A percentile compares a stretch with the other conserved stretches of the same genome.
Evolutionary conservation across 2,888 invertebrate genomes (phyloP).

Genomic region (Leptopilina drosophilae): DNA sequence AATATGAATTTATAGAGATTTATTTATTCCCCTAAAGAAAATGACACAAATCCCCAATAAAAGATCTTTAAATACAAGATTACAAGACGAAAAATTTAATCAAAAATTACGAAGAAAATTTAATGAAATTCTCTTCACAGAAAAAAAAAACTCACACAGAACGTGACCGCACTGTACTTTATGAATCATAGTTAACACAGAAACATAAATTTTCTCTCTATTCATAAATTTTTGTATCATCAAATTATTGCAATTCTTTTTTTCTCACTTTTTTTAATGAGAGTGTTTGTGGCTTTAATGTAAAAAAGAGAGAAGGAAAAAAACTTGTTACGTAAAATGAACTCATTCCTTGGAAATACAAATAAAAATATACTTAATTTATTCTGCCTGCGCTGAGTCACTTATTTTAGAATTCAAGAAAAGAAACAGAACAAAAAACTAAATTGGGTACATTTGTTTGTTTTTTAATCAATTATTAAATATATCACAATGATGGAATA

Average conservation of each 20-base stretch:
- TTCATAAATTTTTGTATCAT: not conserved
- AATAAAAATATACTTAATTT: constrained; percentile 5
- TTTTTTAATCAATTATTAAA: too few relatives aligned
- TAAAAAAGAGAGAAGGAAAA: not conserved
- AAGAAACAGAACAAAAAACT: not conserved
- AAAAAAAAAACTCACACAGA: not conserved
- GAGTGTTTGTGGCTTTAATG: not conserved
- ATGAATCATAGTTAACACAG: not conserved
- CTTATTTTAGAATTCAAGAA: not conserved
- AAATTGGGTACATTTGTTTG: too few relatives aligned
- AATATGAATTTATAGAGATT: not conserved
- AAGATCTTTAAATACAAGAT: not conserved
- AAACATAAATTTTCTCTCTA: not conserved
- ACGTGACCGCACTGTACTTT: not conserved
- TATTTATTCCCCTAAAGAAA: not conserved
- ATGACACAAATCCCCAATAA: too few relatives aligned
- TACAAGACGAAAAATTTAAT: not conserved
- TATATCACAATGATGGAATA: too few relatives aligned
- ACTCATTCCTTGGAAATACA: constrained; percentile 1
- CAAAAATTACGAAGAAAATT: not conserved
- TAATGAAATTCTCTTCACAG: not conserved
- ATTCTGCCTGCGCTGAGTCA: not conserved
- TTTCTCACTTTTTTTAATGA: not conserved
- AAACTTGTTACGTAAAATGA: constrained; percentile 14
- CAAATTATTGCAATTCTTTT: not conserved